phyloP scores from a whole-genome alignment of 2,888 invertebrate species.

The Brassicogethes aeneus region DNA sequence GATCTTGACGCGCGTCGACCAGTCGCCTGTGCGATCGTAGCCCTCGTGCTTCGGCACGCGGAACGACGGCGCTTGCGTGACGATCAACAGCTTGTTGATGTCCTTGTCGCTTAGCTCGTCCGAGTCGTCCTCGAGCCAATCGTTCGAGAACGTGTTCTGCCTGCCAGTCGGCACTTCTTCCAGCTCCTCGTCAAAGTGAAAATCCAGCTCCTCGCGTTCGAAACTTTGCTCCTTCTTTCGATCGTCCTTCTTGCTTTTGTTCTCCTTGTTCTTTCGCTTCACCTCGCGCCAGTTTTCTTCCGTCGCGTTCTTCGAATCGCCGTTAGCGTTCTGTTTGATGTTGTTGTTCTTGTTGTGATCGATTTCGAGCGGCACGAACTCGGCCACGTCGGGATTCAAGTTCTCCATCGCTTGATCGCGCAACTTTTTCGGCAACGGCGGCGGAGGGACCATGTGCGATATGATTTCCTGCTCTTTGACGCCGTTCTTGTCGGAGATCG shows the following conservation, averaged over 20 bases:
- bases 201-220: slow-evolving; percentile 77
- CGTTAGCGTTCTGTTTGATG: slow-evolving; percentile 12
- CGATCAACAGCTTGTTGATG: slow-evolving; percentile 88
- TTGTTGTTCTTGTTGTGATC: slow-evolving; percentile 19
- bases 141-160: slow-evolving; percentile 73
- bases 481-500: slow-evolving; percentile 55
- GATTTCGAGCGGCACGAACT: slow-evolving; percentile 58
- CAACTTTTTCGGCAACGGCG: slow-evolving; percentile 58
- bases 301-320: slow-evolving; percentile 4
- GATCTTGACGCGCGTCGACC: slow-evolving; percentile 85
- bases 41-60: slow-evolving; percentile 75
- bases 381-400: slow-evolving; percentile 79
- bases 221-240: slow-evolving; percentile 25
- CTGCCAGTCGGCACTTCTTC: slow-evolving; percentile 70
- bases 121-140: slow-evolving; percentile 70
- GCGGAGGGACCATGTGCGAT: slow-evolving; percentile 57
- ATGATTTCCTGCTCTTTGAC: slow-evolving; percentile 39
- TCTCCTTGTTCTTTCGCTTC: slow-evolving; percentile 35
- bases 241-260: slow-evolving; percentile 27
- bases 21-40: slow-evolving; percentile 85
- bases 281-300: slow-evolving; percentile 53
- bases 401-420: slow-evolving; percentile 45
- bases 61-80: slow-evolving; percentile 62
- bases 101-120: slow-evolving; percentile 91
- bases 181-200: slow-evolving; percentile 95